phyloP scores from a whole-genome alignment of 2,888 invertebrate species.

The Hyles lineata region DNA sequence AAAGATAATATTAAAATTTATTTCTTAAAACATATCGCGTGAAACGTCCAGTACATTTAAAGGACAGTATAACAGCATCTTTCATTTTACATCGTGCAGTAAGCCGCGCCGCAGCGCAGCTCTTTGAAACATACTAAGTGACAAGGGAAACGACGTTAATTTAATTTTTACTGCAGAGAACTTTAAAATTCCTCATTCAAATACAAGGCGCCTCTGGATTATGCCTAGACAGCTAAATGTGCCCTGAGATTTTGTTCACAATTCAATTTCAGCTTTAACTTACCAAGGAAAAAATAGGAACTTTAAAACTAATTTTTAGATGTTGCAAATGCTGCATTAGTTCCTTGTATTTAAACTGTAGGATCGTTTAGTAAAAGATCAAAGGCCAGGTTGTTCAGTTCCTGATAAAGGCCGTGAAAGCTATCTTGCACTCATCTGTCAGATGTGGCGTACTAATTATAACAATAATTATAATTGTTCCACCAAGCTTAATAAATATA shows the following conservation, averaged over 20 bases:
- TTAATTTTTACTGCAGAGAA: slow-evolving; percentile 18
- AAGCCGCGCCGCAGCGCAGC: not conserved
- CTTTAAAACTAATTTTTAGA: not conserved
- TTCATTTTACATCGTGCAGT: not conserved
- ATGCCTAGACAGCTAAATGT: not conserved
- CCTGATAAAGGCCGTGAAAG: too few species aligned
- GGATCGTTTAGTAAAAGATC: too few species aligned
- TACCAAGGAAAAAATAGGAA: not conserved
- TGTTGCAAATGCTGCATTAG: not conserved
- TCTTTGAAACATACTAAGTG: slow-evolving; percentile 11
- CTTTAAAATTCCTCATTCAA: slow-evolving; percentile 20
- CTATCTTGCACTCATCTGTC: too few species aligned
- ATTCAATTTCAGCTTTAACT: slow-evolving; percentile 3
- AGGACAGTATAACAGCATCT: not conserved
- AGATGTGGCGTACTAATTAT: too few species aligned
- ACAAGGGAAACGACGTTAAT: slow-evolving; percentile 15
- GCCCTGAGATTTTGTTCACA: slow-evolving; percentile 10
- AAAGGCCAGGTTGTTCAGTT: too few species aligned
- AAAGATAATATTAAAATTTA: not conserved
- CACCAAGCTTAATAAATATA: too few species aligned
- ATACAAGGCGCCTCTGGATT: not conserved
- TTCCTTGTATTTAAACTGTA: too few species aligned
- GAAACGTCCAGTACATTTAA: not conserved
- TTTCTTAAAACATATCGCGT: not conserved
- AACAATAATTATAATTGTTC: too few species aligned